Evolutionary conservation across 2,797 vertebrate genomes (phyloP), one percentile per base, ranked within the genome.

Genomic region (Chaetodon trifasciatus): DNA sequence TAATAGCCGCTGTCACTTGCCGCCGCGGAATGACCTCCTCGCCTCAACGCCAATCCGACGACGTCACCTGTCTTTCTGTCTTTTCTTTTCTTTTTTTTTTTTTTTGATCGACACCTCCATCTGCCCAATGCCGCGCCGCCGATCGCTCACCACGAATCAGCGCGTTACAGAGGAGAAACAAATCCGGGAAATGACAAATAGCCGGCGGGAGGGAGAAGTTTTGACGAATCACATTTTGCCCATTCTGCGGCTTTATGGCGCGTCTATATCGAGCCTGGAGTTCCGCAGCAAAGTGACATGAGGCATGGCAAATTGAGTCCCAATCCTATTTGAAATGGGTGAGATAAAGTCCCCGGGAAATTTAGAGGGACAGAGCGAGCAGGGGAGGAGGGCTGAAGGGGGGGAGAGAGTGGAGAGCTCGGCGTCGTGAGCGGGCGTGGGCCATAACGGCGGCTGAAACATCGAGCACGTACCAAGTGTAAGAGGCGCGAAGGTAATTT

Each of bases 1-100:
- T 91, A 95, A 94, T 92, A 86, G 89, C 65, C 83, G 85, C 93
- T 92, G 93, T 94, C 93, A 92, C 69, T 89, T 75, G 53, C 55
- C 17, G 52, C 81, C 55, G 70, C 56, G 57, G 83, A 88, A 78
- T 75, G 83, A 83, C 86, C 87, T 75, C 74, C 78, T 65, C 21
- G 62, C 82, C 76, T 79, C 70, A 60, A 78, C 79, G 47, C 70
- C 83, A 76, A 78, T 81, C 74, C 40, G 15, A 80, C 35, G n/a
- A 74, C 81, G 62, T 24, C 64, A 67, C 64, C 62, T 24, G 9
- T 24, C 40, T 61, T 13, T 42, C 16, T 47, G 19, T 19, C 46
- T 17, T 9, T 17, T 15, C 15, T 17, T 47, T n/a, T n/a, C n/a
- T n/a, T 1, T 8, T 35, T 58, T 61, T 52, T 47, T 70, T 52